These are phyloP conservation scores for Distichodus sexfasciatus DNA, from an alignment of 2,797 vertebrate genomes.

Conservation along the genomic window DNA sequence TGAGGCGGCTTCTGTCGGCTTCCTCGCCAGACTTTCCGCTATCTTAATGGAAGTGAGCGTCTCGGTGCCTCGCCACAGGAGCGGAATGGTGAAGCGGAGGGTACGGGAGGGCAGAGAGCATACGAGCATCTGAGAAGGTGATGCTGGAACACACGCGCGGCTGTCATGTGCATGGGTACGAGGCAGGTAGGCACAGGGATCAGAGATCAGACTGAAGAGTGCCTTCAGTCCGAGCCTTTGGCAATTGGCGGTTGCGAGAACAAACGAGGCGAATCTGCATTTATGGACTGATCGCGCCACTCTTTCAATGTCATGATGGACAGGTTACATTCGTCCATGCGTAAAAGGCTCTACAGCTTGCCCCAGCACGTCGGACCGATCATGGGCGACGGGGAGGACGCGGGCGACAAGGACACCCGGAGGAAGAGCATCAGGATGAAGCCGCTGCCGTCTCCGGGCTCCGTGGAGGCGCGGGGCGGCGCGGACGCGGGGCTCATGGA, in stretches of 20 bases:
- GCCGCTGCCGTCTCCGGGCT: constrained; percentile 83
- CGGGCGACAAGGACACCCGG: constrained; percentile 87
- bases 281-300: constrained; percentile 34
- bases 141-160: constrained; percentile 42
- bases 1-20: constrained; percentile 62
- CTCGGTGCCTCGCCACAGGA: constrained; percentile 62
- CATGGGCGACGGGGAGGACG: constrained; percentile 89
- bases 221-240: too few species aligned
- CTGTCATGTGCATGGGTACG: constrained; percentile 65
- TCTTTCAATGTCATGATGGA: constrained; percentile 87
- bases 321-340: constrained; percentile 95
- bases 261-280: too few species aligned
- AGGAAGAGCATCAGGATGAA: constrained; percentile 91
- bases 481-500: constrained; percentile 80
- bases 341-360: constrained; percentile 98
- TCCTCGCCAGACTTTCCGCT: constrained; percentile 54
- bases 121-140: not conserved
- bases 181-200: constrained; percentile 61
- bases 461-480: constrained; percentile 70
- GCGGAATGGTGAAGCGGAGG: constrained; percentile 57
- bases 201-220: too few species aligned
- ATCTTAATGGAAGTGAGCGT: constrained; percentile 68
- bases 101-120: too few species aligned
- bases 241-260: too few species aligned
- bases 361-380: constrained; percentile 93